Evolutionary conservation across 2,888 invertebrate species (phyloP).

Genomic region (Drosophila niveifrons): DNA sequence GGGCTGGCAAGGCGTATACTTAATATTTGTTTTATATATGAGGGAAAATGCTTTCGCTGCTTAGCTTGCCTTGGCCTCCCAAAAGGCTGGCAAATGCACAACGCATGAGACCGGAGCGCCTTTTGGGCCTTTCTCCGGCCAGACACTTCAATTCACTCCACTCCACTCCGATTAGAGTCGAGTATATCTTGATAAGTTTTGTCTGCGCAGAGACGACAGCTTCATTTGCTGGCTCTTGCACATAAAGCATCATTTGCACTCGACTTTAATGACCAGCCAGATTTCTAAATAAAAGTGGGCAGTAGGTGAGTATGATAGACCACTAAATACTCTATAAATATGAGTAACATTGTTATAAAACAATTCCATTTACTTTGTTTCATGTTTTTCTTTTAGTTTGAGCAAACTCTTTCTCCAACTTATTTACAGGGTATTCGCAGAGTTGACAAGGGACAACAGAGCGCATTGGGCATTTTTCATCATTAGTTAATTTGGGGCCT

Average conservation of each 20-base stretch:
- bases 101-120: not conserved
- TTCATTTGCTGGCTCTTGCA: constrained; percentile 41
- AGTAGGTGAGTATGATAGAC: not conserved
- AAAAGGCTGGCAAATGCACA: constrained; percentile 26
- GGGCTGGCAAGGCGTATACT: constrained; percentile 45
- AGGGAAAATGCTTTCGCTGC: not conserved
- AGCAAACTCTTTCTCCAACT: not conserved
- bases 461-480: constrained; percentile 57
- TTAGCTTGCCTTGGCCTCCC: not conserved
- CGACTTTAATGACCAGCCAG: constrained; percentile 42
- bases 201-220: constrained; percentile 31
- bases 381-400: not conserved
- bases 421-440: constrained; percentile 1
- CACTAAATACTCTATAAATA: constrained; percentile 9
- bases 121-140: not conserved
- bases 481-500: constrained; percentile 72
- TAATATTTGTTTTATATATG: constrained; percentile 44
- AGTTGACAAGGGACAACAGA: constrained; percentile 18
- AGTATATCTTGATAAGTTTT: constrained; percentile 41
- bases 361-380: no score
- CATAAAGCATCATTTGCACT: constrained; percentile 59
- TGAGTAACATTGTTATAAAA: no score
- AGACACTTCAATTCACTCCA: constrained; percentile 7
- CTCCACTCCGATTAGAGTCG: constrained; percentile 4
- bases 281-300: constrained; percentile 33